Conservation (phyloP, 2,797 vertebrate species). For the Rhinatrema bivittatum region DNA sequence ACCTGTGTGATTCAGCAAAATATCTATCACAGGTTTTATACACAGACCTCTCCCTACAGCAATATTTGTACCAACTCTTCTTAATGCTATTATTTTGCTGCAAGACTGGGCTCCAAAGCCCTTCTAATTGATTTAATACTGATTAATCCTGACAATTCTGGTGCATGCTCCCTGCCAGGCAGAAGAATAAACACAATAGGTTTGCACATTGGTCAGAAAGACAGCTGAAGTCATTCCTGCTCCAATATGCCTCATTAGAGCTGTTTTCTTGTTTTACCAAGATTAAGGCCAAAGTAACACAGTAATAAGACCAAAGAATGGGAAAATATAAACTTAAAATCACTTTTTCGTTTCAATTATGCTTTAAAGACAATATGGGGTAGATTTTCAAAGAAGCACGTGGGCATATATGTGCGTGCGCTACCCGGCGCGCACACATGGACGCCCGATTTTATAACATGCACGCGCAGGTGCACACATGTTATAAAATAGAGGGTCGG, state of each 20-base stretch:
- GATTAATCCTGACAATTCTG: constrained; percentile 36
- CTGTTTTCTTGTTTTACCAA: constrained; percentile 33
- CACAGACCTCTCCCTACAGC: neutral
- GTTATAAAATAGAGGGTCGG: no score
- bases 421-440: no score
- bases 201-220: constrained; percentile 27
- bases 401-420: no score
- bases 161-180: constrained; percentile 41
- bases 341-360: no score
- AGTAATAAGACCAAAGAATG: constrained; percentile 26
- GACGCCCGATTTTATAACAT: no score
- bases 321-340: constrained; percentile 18
- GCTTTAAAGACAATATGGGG: no score
- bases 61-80: constrained; percentile 17
- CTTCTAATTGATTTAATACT: constrained; percentile 25
- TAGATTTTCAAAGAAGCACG: no score
- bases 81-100: constrained; percentile 11
- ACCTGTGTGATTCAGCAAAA: no score
- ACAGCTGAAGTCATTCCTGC: constrained; percentile 39
- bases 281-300: constrained; percentile 42
- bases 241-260: constrained; percentile 30
- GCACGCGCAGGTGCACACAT: no score
- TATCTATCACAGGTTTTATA: no score
- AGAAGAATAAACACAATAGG: constrained; percentile 39
- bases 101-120: constrained; percentile 17